Percentiles rank a stretch among this genome's conserved stretches.
These are phyloP conservation scores for Metallyticus violacea DNA, from an alignment of 2,888 invertebrate species.

Conservation along the genomic window DNA sequence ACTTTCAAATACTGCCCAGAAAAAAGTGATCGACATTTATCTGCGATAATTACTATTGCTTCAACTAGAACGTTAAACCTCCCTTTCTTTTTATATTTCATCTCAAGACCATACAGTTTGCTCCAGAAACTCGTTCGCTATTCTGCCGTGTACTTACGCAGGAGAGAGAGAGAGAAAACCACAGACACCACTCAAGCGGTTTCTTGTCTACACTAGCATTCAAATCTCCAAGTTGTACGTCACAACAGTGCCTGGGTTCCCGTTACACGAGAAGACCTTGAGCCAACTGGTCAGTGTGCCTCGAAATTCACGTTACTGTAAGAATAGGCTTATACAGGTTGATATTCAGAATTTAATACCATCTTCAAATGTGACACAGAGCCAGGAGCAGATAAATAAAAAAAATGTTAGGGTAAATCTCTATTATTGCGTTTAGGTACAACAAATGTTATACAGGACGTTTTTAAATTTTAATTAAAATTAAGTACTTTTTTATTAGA, in stretches of 20 bases:
- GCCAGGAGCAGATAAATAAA: too few relatives aligned
- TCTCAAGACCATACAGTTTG: not conserved
- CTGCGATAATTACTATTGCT: not conserved
- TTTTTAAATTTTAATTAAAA: too few relatives aligned
- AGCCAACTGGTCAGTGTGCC: not conserved
- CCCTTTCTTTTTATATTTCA: not conserved
- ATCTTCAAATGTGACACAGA: too few relatives aligned
- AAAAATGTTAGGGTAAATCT: too few relatives aligned
- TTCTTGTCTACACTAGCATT: not conserved
- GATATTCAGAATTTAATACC: too few relatives aligned
- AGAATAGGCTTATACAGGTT: too few relatives aligned
- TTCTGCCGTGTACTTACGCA: not conserved
- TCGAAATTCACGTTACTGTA: not conserved
- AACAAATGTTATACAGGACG: too few relatives aligned
- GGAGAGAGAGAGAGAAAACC: not conserved
- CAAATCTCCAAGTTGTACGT: not conserved
- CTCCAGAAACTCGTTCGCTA: not conserved
- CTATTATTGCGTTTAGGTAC: too few relatives aligned
- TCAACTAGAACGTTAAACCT: not conserved
- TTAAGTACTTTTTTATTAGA: too few relatives aligned
- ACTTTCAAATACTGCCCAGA: not conserved
- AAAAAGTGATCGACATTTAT: not conserved
- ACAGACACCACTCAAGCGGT: not conserved
- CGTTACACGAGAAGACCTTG: not conserved
- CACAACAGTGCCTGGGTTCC: not conserved